Evolutionary conservation across 2,113 vertebrate species (phyloP).

Genomic region (Tamias sibiricus): DNA sequence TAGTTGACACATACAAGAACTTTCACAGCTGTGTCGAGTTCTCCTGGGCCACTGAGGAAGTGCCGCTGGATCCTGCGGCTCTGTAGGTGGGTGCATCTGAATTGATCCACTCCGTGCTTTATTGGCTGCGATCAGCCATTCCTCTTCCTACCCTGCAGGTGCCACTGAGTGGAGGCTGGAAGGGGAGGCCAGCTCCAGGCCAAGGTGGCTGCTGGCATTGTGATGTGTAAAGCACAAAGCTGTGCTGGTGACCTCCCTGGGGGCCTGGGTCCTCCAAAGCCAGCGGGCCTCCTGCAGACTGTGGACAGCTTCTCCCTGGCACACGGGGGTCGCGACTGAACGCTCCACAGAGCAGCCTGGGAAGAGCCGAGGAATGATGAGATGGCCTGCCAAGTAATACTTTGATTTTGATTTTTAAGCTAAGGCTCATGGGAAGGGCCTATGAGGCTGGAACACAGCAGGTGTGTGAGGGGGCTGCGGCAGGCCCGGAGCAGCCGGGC

Average conservation of each 20-base stretch:
- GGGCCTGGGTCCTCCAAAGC: not conserved
- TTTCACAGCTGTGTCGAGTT: not conserved
- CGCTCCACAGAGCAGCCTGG: not conserved
- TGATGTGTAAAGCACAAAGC: slow-evolving; percentile 63
- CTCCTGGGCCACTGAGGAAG: not conserved
- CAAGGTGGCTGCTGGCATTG: slow-evolving; percentile 49
- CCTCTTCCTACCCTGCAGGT: not conserved
- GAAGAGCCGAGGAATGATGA: slow-evolving; percentile 20
- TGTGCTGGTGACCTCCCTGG: not conserved
- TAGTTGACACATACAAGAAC: not conserved
- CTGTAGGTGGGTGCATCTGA: not conserved
- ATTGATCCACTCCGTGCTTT: not conserved
- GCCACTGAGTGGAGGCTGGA: not conserved
- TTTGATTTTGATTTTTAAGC: slow-evolving; percentile 25
- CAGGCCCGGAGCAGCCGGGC: not conserved
- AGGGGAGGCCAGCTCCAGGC: not conserved
- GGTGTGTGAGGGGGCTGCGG: not conserved
- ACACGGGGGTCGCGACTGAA: not conserved
- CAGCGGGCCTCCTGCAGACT: not conserved
- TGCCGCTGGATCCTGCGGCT: not conserved
- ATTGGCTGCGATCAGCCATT: not conserved
- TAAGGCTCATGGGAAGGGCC: not conserved
- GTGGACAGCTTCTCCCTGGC: not conserved
- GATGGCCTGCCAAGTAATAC: slow-evolving; percentile 39
- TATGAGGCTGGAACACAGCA: not conserved